phyloP scores from a whole-genome alignment of 2,888 invertebrate genomes.

The Sinelater perroti region DNA sequence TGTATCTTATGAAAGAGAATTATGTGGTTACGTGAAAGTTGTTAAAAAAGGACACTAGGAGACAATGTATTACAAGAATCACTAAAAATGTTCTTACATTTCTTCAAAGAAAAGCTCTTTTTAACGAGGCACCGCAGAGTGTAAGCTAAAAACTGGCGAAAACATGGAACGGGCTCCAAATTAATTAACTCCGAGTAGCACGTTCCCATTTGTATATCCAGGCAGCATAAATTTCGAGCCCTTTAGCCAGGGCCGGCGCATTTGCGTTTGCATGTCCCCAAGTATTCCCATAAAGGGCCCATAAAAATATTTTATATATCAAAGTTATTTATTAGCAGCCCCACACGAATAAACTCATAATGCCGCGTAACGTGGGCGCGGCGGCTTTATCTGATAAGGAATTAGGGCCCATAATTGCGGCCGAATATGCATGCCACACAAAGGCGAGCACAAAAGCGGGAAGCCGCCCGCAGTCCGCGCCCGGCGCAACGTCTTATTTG shows the following conservation, averaged over 20 bases:
- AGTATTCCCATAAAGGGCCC: constrained; percentile 55
- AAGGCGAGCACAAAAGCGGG: constrained; percentile 31
- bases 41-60: too few species aligned
- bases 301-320: constrained; percentile 57
- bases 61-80: too few species aligned
- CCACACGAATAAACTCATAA: constrained; percentile 46
- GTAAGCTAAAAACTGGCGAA: too few species aligned
- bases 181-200: constrained; percentile 14
- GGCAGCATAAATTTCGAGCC: constrained; percentile 21
- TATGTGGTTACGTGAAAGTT: too few species aligned
- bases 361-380: constrained; percentile 47
- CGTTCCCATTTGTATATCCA: constrained; percentile 20
- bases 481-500: constrained; percentile 30
- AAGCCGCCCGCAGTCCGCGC: constrained; percentile 21
- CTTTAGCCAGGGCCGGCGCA: constrained; percentile 25
- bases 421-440: constrained; percentile 35
- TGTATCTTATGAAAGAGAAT: too few species aligned
- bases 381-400: constrained; percentile 50
- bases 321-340: constrained; percentile 55
- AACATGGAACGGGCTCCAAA: too few species aligned
- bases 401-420: constrained; percentile 45
- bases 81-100: too few species aligned
- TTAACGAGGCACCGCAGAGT: too few species aligned
- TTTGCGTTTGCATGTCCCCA: constrained; percentile 48
- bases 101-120: too few species aligned